Evolutionary conservation across 2,888 invertebrate species (phyloP).

Genomic region (Molanna angustata): DNA sequence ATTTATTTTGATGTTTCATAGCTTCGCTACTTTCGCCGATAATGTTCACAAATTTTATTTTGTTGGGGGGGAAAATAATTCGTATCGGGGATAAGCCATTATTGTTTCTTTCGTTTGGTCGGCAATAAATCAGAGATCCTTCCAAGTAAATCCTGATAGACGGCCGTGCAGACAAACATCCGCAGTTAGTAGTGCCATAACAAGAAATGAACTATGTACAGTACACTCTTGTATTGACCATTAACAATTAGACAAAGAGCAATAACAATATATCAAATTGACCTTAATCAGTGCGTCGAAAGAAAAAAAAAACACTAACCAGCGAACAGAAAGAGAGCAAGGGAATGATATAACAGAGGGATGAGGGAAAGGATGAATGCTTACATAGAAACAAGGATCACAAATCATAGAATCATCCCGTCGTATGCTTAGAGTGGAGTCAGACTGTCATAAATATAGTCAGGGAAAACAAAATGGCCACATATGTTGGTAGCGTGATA

Average conservation of each 20-base stretch:
- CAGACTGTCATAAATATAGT: slow-evolving; percentile 31
- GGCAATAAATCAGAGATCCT: slow-evolving; percentile 23
- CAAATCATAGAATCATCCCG: slow-evolving; percentile 32
- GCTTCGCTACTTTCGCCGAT: not conserved
- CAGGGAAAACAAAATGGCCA: slow-evolving; percentile 24
- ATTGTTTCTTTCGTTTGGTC: slow-evolving; percentile 21
- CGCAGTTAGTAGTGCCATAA: slow-evolving; percentile 29
- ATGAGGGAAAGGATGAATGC: not conserved
- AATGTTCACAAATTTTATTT: not conserved
- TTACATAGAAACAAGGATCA: slow-evolving; percentile 27
- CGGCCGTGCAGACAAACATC: slow-evolving; percentile 25
- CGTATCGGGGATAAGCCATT: slow-evolving; percentile 3
- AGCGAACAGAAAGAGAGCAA: slow-evolving; percentile 26
- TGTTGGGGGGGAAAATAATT: not conserved
- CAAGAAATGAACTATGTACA: slow-evolving; percentile 31
- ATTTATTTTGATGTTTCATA: no score
- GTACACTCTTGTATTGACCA: slow-evolving; percentile 28
- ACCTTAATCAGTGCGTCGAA: slow-evolving; percentile 31
- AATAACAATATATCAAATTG: slow-evolving; percentile 33
- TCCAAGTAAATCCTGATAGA: slow-evolving; percentile 28
- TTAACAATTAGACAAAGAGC: slow-evolving; percentile 34
- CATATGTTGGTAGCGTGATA: slow-evolving; percentile 29
- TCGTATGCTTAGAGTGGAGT: slow-evolving; percentile 24
- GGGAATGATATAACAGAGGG: slow-evolving; percentile 14
- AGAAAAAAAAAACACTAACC: slow-evolving; percentile 28